These are phyloP conservation scores for Mechanitis mazaeus DNA, from an alignment of 2,888 invertebrate species.

Conservation along the genomic window DNA sequence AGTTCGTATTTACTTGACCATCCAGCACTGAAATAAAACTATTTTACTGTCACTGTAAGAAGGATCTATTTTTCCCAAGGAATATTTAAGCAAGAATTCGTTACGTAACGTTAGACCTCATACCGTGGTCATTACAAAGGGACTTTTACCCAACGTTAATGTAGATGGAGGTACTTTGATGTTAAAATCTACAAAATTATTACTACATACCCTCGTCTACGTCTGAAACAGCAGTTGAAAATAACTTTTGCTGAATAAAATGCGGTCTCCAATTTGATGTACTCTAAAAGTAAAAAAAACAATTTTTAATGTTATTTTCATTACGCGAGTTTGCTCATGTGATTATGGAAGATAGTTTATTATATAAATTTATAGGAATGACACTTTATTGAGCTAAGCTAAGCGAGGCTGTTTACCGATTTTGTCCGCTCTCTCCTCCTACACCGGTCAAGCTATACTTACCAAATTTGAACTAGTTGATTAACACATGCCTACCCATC, in stretches of 20 bases:
- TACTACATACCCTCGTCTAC: constrained; percentile 12
- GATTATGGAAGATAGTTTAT: too few species aligned
- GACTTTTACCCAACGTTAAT: constrained; percentile 10
- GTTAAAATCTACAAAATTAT: constrained; percentile 13
- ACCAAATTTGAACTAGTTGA: too few species aligned
- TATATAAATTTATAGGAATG: too few species aligned
- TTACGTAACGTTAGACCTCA: constrained; percentile 13
- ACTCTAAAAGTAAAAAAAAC: background rate
- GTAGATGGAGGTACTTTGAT: constrained; percentile 21
- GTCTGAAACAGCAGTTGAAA: constrained; percentile 11
- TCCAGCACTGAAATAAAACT: background rate
- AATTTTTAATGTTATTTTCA: too few species aligned
- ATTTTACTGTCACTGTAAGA: background rate
- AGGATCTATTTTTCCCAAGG: constrained; percentile 1
- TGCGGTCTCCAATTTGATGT: background rate
- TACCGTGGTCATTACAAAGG: constrained; percentile 20
- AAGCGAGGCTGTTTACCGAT: too few species aligned
- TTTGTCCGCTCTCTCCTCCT: too few species aligned
- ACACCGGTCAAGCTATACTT: too few species aligned
- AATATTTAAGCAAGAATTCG: constrained; percentile 10
- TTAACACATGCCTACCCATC: too few species aligned
- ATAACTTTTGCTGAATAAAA: constrained; percentile 3
- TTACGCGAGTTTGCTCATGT: too few species aligned
- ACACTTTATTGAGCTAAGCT: too few species aligned
- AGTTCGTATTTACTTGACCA: too few species aligned